Percentiles rank a stretch among this genome's conserved stretches.
Conservation (phyloP, 2,113 vertebrate species). For the Apodemus sylvaticus region DNA sequence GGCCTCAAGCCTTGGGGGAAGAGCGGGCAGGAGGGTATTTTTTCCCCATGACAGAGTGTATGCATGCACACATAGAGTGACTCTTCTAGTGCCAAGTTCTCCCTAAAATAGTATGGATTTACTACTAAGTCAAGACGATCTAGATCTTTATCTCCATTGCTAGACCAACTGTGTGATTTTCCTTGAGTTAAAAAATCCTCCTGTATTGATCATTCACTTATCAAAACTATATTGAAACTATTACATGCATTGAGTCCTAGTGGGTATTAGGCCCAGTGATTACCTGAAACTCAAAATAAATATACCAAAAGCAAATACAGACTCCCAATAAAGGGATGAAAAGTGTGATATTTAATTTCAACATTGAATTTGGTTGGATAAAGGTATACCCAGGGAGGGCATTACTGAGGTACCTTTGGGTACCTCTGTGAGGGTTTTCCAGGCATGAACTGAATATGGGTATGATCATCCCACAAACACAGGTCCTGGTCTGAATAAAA, state of each 20-base stretch:
- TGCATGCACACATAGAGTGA: fast-evolving
- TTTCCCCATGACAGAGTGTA: neutral
- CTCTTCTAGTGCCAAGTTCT: neutral
- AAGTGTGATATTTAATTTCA: too few relatives aligned
- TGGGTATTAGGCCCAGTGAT: neutral
- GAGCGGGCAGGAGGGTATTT: neutral
- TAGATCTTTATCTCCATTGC: neutral
- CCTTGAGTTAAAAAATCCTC: neutral
- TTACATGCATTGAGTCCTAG: neutral
- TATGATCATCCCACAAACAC: neutral
- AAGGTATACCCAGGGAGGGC: neutral
- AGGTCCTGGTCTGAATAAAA: too few relatives aligned
- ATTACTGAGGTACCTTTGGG: neutral
- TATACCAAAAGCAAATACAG: neutral
- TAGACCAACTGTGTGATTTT: neutral
- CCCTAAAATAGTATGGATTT: neutral
- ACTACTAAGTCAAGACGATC: neutral
- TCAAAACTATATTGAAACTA: neutral
- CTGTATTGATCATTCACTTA: neutral
- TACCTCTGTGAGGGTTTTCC: neutral
- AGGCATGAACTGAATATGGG: neutral
- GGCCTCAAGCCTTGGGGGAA: neutral
- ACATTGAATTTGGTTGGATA: neutral
- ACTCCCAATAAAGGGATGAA: neutral
- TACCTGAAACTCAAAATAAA: neutral